Base-by-base conservation (phyloP, 37 sponge, comb jelly and placozoan genomes). In the Aplysina aerophoba region DNA sequence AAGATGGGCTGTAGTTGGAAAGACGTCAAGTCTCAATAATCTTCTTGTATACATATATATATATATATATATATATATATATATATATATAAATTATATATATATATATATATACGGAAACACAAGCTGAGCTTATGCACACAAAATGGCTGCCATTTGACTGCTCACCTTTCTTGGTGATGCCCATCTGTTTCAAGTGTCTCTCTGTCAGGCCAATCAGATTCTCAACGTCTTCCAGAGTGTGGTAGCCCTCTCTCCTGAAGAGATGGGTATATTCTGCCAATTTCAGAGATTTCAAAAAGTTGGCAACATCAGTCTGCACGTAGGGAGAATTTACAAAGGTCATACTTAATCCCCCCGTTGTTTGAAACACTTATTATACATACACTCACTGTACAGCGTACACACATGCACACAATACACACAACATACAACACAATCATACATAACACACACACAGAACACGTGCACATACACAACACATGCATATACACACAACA, bases 111-210 rank as follows among this genome's bases (percentile, higher is more conserved):
- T 17, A 62, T 41, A 62, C 66, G 28, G 40, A 63, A 35, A 59
- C 66, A 62, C 66, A 62, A 4, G 36, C 83, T n/a, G n/a, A n/a
- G n/a, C 61, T 57, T 53, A 56, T 27, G 17, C 27, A 33, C 79
- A 28, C 39, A 77, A 73, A 30, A 73, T 36, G 33, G 35, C 35
- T 36, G 35, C 6, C 27, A 30, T 44, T 44, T 44, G 50, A 44
- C 3, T 44, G 24, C 4, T 71, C 12, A 88, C 95, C 95, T 62
- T 85, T 86, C 67, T 85, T 94, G 24, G 53, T 82, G 4, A 94
- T 85, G 38, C 95, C 95, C 85, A 94, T 91, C 25, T n/a, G 1
- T n/a, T 37, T 84, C 80, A 94, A 41, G 17, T 94, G 85, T 0
- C 75, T 35, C 30, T 87, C 86, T 38, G 39, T 77, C 31, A 94